Percentiles rank a stretch among this genome's conserved stretches.
Evolutionary conservation across 2,113 vertebrate species (phyloP).

Genomic region (Pseudopipra pipra): DNA sequence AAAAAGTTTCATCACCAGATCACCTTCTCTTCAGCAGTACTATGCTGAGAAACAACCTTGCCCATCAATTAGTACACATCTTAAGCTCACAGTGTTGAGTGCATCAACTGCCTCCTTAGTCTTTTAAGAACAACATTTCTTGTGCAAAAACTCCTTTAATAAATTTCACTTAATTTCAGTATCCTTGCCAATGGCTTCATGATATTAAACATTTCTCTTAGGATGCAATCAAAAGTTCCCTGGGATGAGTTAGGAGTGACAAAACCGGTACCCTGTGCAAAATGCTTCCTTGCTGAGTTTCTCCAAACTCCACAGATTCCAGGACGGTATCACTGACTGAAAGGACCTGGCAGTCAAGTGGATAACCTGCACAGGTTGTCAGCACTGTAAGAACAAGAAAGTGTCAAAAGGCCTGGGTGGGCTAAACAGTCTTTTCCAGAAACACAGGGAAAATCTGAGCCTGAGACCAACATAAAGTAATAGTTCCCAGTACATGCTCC

Average conservation of each 20-base stretch:
- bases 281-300: neutral
- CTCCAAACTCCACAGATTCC: neutral
- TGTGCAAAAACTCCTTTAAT: neutral
- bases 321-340: neutral
- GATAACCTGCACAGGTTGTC: neutral
- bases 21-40: neutral
- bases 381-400: neutral
- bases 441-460: neutral
- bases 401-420: neutral
- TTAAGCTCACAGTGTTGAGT: neutral
- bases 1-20: neutral
- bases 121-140: neutral
- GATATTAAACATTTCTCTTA: neutral
- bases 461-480: neutral
- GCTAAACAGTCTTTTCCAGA: neutral
- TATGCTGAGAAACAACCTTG: neutral
- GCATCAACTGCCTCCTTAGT: neutral
- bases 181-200: neutral
- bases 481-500: neutral
- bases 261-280: neutral
- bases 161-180: neutral
- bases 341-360: neutral
- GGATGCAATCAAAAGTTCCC: neutral
- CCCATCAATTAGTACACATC: neutral
- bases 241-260: neutral